Base-by-base conservation (phyloP, 2,113 vertebrate species). In the Eurystomus gularis region DNA sequence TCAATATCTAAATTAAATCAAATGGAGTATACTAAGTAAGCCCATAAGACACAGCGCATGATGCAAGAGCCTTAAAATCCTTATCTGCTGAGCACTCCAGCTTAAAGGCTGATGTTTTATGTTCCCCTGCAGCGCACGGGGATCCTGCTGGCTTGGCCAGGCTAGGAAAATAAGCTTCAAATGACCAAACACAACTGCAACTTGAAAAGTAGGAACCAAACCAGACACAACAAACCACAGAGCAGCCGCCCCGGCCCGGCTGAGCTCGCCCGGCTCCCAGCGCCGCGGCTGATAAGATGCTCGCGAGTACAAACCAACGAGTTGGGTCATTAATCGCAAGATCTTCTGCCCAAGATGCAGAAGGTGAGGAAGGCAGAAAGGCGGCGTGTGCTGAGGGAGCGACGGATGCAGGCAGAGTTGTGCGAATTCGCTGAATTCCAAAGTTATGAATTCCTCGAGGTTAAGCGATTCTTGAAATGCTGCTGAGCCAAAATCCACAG, bases 181-280 rank as follows among this genome's bases (percentile, higher is more conserved):
- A 98, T 98, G 98, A 98, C 97, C 98, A 98, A 98, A 98, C 20
- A 90, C 97, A 98, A 98, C 98, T 98, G 97, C 97, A 98, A 97
- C 97, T 97, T 94, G 95, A 97, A 97, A 98, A 97, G 98, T 85
- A 97, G 98, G 98, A 98, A 98, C 97, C 98, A 96, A 98, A 98
- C 96, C 98, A 99, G 98, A 99, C 98, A 98, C 98, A 99, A 99
- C 98, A 99, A 99, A 99, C 98, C 98, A 92, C 98, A 98, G 97
- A 96, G 94, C 97, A 96, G 98, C 97, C 94, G 70, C 82, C 88
- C 70, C 25, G 15, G 96, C 88, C 82, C 3, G 3, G 79, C 86
- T 1, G 35, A 57, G 79, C 93, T 94, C 57, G 92, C 87, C 58
- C 96, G n/a, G n/a, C n/a, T n/a, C n/a, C n/a, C n/a, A n/a, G n/a